These are phyloP conservation scores for Hymenochirus boettgeri DNA, from an alignment of 2,113 vertebrate genomes.

Conservation along the genomic window DNA sequence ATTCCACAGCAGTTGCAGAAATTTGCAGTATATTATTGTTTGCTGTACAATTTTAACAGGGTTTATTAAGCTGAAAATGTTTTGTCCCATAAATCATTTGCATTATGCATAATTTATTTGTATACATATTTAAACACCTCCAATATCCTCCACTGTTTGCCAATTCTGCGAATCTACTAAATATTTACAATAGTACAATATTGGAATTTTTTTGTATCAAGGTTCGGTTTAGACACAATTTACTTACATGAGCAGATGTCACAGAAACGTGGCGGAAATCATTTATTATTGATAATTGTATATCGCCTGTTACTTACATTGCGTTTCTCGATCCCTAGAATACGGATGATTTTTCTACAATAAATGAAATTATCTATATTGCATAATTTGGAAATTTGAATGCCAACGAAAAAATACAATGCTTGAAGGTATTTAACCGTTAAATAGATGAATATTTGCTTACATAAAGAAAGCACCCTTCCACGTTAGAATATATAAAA, in stretches of 20 bases:
- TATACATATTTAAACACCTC: background rate
- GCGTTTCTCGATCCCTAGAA: too few relatives aligned
- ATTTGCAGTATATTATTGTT: background rate
- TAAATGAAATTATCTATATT: background rate
- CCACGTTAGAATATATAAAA: too few relatives aligned
- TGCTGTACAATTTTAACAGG: background rate
- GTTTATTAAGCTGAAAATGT: too few relatives aligned
- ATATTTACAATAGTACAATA: background rate
- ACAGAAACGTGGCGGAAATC: background rate
- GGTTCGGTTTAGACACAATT: background rate
- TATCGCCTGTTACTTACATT: too few relatives aligned
- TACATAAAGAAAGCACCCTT: too few relatives aligned
- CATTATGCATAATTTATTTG: background rate
- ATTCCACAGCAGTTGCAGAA: too few relatives aligned
- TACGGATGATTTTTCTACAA: background rate
- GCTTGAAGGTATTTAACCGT: background rate
- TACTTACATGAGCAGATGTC: background rate
- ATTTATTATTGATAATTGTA: background rate
- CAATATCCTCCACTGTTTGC: background rate
- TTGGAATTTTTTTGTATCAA: background rate
- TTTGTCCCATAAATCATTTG: background rate
- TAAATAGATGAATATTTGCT: too few relatives aligned
- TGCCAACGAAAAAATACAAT: too few relatives aligned
- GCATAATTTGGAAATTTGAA: too few relatives aligned
- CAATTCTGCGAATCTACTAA: background rate